Conservation (phyloP, 2,113 vertebrate species). For the Polypterus bichir region DNA sequence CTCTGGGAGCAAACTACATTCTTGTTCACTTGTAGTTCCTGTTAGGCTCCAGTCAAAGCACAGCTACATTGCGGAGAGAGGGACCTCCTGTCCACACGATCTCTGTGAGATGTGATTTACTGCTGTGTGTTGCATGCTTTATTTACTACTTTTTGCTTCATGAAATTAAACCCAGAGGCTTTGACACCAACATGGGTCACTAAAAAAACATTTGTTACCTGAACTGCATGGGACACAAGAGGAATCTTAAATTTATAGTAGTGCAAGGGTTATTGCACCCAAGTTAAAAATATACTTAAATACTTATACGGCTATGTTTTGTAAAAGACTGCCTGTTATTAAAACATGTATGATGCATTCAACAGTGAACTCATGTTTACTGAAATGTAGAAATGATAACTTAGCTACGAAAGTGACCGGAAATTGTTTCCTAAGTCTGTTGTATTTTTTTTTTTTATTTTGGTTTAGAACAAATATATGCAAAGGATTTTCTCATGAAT, state of each 20-base stretch:
- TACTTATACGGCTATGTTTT: too few relatives aligned
- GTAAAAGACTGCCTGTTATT: too few relatives aligned
- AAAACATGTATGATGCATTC: too few relatives aligned
- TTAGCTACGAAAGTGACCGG: too few relatives aligned
- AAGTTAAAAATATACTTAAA: background rate
- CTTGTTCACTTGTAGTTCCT: background rate
- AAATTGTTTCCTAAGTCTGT: too few relatives aligned
- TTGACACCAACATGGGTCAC: conserved; percentile 24
- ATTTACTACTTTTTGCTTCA: conserved; percentile 31
- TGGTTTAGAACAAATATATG: too few relatives aligned
- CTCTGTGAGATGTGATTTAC: conserved; percentile 24
- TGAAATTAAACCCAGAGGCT: conserved; percentile 28
- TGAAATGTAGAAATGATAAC: too few relatives aligned
- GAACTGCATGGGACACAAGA: conserved; percentile 21
- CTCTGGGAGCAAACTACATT: background rate
- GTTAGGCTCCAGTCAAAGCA: background rate
- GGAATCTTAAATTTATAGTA: conserved; percentile 2
- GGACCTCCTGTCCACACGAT: background rate
- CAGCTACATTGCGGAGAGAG: background rate
- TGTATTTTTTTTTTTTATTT: too few relatives aligned
- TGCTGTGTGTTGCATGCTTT: conserved; percentile 16
- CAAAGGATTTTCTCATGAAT: too few relatives aligned
- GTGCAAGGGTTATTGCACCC: background rate
- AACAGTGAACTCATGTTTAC: too few relatives aligned
- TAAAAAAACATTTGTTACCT: conserved; percentile 24